Conservation (phyloP, 2,888 invertebrate species). For the Crocallis elinguaria region DNA sequence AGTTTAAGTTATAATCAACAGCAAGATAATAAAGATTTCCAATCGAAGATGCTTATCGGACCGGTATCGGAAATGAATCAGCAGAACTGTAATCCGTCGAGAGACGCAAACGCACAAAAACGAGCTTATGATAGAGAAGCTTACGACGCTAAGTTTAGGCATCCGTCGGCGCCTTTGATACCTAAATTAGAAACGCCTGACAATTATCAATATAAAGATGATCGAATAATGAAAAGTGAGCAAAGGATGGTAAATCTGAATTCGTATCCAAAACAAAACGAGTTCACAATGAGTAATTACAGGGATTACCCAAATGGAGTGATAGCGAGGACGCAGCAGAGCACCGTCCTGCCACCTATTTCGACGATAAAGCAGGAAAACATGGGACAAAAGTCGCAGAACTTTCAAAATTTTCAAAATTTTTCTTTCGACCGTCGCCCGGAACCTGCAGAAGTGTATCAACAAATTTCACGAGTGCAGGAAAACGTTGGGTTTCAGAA, state of each 20-base stretch:
- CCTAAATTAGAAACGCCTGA: conserved; percentile 79
- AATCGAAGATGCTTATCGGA: conserved; percentile 83
- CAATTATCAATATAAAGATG: conserved; percentile 75
- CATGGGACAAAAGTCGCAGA: conserved; percentile 66
- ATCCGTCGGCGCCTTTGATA: conserved; percentile 73
- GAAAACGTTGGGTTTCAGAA: conserved; percentile 76
- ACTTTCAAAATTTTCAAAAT: conserved; percentile 68
- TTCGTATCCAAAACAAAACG: conserved; percentile 57
- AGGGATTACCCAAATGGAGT: conserved; percentile 67
- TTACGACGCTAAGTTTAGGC: conserved; percentile 74
- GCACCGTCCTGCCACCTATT: conserved; percentile 75
- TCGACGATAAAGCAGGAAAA: conserved; percentile 82
- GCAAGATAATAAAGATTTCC: conserved; percentile 83
- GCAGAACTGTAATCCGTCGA: conserved; percentile 68
- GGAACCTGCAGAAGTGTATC: conserved; percentile 56
- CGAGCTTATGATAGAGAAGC: conserved; percentile 72
- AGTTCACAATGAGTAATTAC: conserved; percentile 55
- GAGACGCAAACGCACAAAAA: conserved; percentile 74
- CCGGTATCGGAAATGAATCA: conserved; percentile 82
- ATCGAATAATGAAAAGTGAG: conserved; percentile 64
- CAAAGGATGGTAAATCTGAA: conserved; percentile 55
- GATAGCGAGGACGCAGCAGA: conserved; percentile 57
- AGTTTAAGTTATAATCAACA: conserved; percentile 73
- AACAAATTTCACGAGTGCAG: conserved; percentile 62
- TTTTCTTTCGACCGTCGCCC: conserved; percentile 64